Base-by-base conservation (phyloP, 2,113 vertebrate genomes). In the Ophthalmolycus amberensis region DNA sequence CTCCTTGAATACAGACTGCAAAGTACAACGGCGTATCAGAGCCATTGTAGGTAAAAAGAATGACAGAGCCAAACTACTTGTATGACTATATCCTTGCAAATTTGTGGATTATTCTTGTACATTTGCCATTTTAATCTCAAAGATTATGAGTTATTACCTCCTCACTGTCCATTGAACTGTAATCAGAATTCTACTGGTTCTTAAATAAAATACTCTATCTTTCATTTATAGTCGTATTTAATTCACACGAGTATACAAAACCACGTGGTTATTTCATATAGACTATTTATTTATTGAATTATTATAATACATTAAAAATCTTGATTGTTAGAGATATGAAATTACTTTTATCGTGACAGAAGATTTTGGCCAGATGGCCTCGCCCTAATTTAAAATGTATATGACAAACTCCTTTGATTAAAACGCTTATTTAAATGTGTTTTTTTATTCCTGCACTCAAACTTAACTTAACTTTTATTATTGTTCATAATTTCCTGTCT, bases 401-500 rank as follows among this genome's bases (percentile, higher is more conserved):
- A 22, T 56, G 6, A 58, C 27, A 48, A 37, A 56, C 6, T 11
- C 14, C 12, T 2, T 37, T 7, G 2, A 44, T 44, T 44, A 15
- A 15, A 46, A 46, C 1, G 42, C 42, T 56, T 3, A 22, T 56
- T 27, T 42, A 1, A 6, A 71, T 29, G 7, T 52, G 20, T 20
- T 46, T 14, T 40, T 54, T 42, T 75, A 64, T 37, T 22, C 22
- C 58, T 46, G 65, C 44, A 69, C 34, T 69, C 3, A 69, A 69
- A 38, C 37, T 44, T 14, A 15, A 4, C 16, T 9, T 65, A 40
- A 48, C 22, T 38, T 50, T 32, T 59, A 40, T 34, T 25, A n/a
- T 27, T 50, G 65, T 79, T 70, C 11, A 78, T 74, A 25, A 69
- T 65, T 12, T 67, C 2, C 16, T 83, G 20, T 15, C 29, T 27